Conservation (phyloP, 2,113 vertebrate species). For the Callorhinus ursinus region DNA sequence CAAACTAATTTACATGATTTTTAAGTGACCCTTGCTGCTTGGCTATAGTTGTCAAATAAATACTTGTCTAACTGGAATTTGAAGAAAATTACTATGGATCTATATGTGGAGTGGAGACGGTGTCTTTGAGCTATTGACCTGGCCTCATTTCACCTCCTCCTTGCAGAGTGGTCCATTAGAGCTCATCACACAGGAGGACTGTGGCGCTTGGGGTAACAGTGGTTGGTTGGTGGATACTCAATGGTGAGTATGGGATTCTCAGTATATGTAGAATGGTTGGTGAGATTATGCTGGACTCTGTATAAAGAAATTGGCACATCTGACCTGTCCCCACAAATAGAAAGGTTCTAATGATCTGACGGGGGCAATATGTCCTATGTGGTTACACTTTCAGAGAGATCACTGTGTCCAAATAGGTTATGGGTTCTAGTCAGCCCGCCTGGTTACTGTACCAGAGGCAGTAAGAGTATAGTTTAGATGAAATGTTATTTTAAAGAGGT, state of each 20-base stretch:
- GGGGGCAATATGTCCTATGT: background rate
- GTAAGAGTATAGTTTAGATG: background rate
- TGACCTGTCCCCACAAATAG: background rate
- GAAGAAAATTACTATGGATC: background rate
- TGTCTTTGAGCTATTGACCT: background rate
- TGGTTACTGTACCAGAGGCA: background rate
- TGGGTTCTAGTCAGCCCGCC: background rate
- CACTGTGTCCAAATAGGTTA: background rate
- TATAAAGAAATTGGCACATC: background rate
- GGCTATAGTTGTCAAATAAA: background rate
- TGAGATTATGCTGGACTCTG: background rate
- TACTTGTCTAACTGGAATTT: background rate
- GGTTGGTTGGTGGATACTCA: background rate
- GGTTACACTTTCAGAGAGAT: background rate
- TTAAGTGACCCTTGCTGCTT: background rate
- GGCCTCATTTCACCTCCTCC: background rate
- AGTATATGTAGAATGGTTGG: background rate
- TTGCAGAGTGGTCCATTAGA: background rate
- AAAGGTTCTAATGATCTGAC: background rate
- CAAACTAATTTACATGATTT: background rate
- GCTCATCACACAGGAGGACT: accelerated
- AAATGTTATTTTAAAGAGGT: background rate
- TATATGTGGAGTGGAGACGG: background rate
- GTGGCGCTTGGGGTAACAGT: no score
- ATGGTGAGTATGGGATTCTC: background rate